Evolutionary conservation across 1,140 invertebrate genomes (phyloP).

Genomic region (Drosophila parvula): DNA sequence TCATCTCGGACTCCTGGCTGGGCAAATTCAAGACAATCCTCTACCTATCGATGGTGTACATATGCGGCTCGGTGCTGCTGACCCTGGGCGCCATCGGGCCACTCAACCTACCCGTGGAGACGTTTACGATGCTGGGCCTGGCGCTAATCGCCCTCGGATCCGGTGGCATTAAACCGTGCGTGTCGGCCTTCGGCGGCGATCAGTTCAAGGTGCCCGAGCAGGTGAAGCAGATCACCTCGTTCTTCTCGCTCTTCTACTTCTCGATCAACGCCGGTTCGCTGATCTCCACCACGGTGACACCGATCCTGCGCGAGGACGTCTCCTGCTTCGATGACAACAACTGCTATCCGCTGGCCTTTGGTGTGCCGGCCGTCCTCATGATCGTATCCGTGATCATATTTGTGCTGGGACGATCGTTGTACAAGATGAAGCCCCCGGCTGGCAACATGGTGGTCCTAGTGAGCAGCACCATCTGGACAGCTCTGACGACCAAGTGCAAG

Average conservation of each 20-base stretch:
- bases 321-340: conserved; percentile 91
- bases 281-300: conserved; percentile 95
- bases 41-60: conserved; percentile 95
- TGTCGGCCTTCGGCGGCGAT: conserved; percentile 98
- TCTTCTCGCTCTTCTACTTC: conserved; percentile 98
- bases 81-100: conserved; percentile 88
- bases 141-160: conserved; percentile 94
- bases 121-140: conserved; percentile 91
- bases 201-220: conserved; percentile 94
- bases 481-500: conserved; percentile 87
- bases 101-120: conserved; percentile 85
- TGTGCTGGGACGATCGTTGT: conserved; percentile 90
- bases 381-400: conserved; percentile 93
- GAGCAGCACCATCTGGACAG: conserved; percentile 91
- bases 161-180: conserved; percentile 99
- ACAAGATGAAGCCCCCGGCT: conserved; percentile 91
- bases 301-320: conserved; percentile 92
- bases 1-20: conserved; percentile 92
- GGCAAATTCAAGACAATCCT: conserved; percentile 94
- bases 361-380: conserved; percentile 95
- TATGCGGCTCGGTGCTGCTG: conserved; percentile 92
- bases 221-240: conserved; percentile 90
- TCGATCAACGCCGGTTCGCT: conserved; percentile 96
- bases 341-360: conserved; percentile 96
- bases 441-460: conserved; percentile 94